phyloP scores from a whole-genome alignment of 2,888 invertebrate genomes.

The Polietes domitor region DNA sequence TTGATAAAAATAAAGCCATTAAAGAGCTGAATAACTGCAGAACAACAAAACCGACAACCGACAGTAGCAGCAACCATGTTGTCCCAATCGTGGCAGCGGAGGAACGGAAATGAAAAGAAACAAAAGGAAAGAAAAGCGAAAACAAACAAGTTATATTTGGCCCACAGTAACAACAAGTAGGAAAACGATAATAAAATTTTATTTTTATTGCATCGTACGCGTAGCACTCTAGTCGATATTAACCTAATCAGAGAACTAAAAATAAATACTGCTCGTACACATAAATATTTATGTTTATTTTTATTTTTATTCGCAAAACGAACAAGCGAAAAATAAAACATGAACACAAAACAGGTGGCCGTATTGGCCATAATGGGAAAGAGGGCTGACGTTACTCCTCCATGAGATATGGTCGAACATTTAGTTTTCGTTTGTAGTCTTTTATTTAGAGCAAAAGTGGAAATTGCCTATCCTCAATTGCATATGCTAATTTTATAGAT shows the following conservation, averaged over 20 bases:
- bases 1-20: slow-evolving; percentile 88
- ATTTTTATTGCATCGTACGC: slow-evolving; percentile 25
- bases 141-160: slow-evolving; percentile 18
- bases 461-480: not conserved
- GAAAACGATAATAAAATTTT: slow-evolving; percentile 43
- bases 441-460: too few species aligned
- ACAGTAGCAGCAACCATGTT: not conserved
- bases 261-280: not conserved
- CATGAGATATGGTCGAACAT: too few species aligned
- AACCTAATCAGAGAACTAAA: slow-evolving; percentile 25
- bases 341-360: slow-evolving; percentile 3
- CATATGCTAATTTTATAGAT: too few species aligned
- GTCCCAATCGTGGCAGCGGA: too few species aligned
- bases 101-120: not conserved
- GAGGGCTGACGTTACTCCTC: too few species aligned
- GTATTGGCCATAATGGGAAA: not conserved
- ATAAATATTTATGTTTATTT: slow-evolving; percentile 35
- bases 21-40: slow-evolving; percentile 80
- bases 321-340: not conserved
- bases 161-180: not conserved
- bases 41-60: not conserved
- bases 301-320: slow-evolving; percentile 7
- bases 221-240: not conserved
- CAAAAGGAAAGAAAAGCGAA: slow-evolving; percentile 1
- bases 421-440: too few species aligned